These are phyloP conservation scores for Pseudomyrmex flavicornis DNA, from an alignment of 1,140 invertebrate genomes.

Conservation along the genomic window DNA sequence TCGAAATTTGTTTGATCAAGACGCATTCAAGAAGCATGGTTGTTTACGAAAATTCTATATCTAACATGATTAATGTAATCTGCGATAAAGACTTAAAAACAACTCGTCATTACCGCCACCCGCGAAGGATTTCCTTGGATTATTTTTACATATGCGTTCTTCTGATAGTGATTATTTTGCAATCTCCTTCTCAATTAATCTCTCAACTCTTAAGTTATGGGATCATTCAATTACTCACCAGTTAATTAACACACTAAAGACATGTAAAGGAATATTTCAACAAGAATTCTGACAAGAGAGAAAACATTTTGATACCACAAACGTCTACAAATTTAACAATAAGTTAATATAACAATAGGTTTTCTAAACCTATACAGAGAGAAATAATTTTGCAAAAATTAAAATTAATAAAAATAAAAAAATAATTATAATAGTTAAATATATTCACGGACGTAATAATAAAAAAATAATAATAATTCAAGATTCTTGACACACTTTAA, in stretches of 20 bases:
- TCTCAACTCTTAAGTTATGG: not conserved
- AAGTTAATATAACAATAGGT: not conserved
- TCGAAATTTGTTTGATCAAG: not conserved
- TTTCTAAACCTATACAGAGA: not conserved
- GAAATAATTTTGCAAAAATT: not conserved
- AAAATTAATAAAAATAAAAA: not conserved
- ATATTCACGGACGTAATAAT: no score
- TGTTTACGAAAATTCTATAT: slow-evolving; percentile 45
- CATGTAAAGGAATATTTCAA: not conserved
- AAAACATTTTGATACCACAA: no score
- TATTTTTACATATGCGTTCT: slow-evolving; percentile 11
- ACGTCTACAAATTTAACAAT: not conserved
- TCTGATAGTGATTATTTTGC: slow-evolving; percentile 24
- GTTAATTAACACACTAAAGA: not conserved
- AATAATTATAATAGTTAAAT: not conserved
- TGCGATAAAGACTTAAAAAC: slow-evolving; percentile 38
- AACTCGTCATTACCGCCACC: slow-evolving; percentile 15
- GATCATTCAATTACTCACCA: slow-evolving; percentile 9
- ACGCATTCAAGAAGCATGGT: not conserved
- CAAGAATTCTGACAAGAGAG: not conserved
- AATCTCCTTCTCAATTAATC: not conserved
- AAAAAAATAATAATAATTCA: not conserved
- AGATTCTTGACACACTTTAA: not conserved
- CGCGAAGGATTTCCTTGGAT: slow-evolving; percentile 41
- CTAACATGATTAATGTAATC: slow-evolving; percentile 43